Conservation (phyloP, 2,888 invertebrate genomes). For the Cheilosia impressa region DNA sequence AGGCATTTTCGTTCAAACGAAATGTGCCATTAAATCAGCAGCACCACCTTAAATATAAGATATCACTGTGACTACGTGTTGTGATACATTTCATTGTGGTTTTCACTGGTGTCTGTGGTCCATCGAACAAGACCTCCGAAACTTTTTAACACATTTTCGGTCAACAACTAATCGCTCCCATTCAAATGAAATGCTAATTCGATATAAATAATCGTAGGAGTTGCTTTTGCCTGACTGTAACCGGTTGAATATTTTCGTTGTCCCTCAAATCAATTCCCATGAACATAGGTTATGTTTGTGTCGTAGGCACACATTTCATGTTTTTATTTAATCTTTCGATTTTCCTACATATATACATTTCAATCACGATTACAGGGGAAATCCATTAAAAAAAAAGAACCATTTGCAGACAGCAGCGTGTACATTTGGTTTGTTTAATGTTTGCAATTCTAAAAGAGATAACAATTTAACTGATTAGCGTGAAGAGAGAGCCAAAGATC, state of each 20-base stretch:
- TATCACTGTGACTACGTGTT: too few species aligned
- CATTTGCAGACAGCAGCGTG: neutral
- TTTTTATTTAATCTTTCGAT: neutral
- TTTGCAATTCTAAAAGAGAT: constrained; percentile 28
- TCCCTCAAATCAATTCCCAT: neutral
- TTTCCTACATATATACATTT: neutral
- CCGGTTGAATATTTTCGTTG: constrained; percentile 7
- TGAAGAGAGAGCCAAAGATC: constrained; percentile 45
- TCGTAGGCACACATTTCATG: neutral
- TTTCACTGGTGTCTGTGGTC: neutral
- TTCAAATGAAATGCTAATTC: constrained; percentile 41
- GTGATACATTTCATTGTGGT: too few species aligned
- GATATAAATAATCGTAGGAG: neutral
- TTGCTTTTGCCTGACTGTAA: constrained; percentile 19
- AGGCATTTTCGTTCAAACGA: too few species aligned
- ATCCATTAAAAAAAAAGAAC: neutral
- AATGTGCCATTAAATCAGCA: too few species aligned
- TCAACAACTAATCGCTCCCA: constrained; percentile 1
- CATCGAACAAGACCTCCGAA: constrained; percentile 3
- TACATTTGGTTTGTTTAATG: constrained; percentile 1
- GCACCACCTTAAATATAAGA: neutral
- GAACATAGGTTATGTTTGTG: neutral
- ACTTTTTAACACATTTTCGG: constrained; percentile 19
- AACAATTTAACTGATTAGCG: constrained; percentile 22
- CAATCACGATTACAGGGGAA: neutral